Conservation (phyloP, 2,113 vertebrate genomes). For the Opisthocomus hoazin region DNA sequence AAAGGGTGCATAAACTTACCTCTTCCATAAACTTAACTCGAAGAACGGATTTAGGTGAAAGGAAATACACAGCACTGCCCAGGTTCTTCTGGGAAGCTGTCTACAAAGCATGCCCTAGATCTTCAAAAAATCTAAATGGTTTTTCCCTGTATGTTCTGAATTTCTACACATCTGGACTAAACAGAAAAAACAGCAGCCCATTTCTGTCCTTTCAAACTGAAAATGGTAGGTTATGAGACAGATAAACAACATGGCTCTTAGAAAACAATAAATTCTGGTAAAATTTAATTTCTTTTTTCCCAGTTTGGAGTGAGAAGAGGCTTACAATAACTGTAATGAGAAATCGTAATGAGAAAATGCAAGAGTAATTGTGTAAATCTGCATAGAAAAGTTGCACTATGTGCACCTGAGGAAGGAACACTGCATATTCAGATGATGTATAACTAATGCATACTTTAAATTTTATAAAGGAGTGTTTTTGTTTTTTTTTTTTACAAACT, state of each 20-base stretch:
- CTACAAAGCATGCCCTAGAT: background rate
- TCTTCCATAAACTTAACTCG: background rate
- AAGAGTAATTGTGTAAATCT: background rate
- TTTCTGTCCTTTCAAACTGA: background rate
- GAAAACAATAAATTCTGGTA: background rate
- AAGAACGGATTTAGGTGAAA: background rate
- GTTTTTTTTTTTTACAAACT: background rate
- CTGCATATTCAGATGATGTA: too few species aligned
- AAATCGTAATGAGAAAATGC: background rate
- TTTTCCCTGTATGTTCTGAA: background rate
- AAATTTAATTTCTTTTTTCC: background rate
- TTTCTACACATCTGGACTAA: background rate
- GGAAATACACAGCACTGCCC: background rate
- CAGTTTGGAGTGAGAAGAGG: background rate
- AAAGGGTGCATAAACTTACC: background rate
- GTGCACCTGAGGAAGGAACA: too few species aligned
- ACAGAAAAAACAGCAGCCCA: background rate
- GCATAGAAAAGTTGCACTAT: background rate
- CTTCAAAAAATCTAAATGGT: background rate
- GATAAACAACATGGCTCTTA: background rate
- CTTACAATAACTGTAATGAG: background rate
- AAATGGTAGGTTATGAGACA: background rate
- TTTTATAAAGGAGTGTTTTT: background rate
- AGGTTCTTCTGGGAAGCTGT: background rate
- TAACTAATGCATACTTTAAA: background rate